Percentiles rank a stretch among this genome's conserved stretches.
These are phyloP conservation scores for Perca flavescens DNA, from an alignment of 2,113 vertebrate genomes.

Conservation along the genomic window DNA sequence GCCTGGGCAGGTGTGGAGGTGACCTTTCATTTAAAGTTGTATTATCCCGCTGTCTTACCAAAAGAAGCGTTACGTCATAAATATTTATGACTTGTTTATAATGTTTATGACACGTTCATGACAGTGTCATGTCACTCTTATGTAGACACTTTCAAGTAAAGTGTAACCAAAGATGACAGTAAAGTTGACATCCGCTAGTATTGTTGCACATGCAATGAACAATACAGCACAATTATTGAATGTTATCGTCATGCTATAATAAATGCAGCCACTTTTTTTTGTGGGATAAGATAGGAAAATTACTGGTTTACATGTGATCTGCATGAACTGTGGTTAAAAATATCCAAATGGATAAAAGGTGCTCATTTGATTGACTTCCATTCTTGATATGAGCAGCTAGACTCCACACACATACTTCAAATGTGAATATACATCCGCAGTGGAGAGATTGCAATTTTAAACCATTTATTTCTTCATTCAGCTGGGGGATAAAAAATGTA, in stretches of 20 bases:
- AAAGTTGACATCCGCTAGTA: not conserved
- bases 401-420: too few species aligned
- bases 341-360: not conserved
- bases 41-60: too few species aligned
- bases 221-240: not conserved
- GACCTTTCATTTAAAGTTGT: too few species aligned
- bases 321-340: not conserved
- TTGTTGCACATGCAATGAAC: not conserved
- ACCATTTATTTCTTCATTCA: conserved; percentile 3
- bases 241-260: not conserved
- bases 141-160: too few species aligned
- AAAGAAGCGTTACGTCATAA: too few species aligned
- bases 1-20: too few species aligned
- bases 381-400: not conserved
- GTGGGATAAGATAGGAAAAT: not conserved
- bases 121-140: too few species aligned
- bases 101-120: too few species aligned
- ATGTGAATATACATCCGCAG: not conserved
- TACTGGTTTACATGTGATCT: not conserved
- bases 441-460: not conserved
- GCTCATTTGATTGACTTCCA: not conserved
- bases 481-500: not conserved
- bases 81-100: too few species aligned
- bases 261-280: not conserved
- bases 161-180: not conserved